Conservation (phyloP, 2,888 invertebrate species). For the Eristalis pertinax region DNA sequence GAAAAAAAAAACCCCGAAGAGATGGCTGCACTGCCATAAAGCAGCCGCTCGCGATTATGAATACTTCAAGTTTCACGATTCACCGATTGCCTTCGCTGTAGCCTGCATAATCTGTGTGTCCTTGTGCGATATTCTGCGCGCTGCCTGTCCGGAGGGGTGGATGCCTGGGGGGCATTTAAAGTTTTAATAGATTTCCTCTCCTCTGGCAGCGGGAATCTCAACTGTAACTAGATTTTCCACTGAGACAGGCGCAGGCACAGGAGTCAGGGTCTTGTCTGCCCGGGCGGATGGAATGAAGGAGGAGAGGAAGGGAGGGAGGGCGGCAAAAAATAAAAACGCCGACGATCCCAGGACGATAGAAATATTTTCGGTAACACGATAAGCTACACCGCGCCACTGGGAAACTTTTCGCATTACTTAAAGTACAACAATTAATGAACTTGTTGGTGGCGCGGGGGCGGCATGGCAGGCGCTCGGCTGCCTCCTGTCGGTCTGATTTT, state of each 20-base stretch:
- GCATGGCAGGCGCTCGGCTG: not conserved
- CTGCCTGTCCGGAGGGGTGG: not conserved
- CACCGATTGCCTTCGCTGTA: slow-evolving; percentile 34
- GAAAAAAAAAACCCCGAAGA: not conserved
- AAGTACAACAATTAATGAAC: slow-evolving; percentile 59
- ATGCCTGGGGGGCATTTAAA: slow-evolving; percentile 10
- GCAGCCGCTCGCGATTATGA: slow-evolving; percentile 47
- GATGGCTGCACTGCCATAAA: slow-evolving; percentile 13
- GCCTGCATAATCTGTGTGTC: slow-evolving; percentile 14
- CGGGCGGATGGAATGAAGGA: not conserved
- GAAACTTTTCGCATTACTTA: slow-evolving; percentile 52
- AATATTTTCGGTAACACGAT: slow-evolving; percentile 38
- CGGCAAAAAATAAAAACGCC: not conserved
- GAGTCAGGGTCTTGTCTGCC: not conserved
- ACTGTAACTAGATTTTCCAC: slow-evolving; percentile 22
- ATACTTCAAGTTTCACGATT: slow-evolving; percentile 52
- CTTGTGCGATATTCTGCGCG: not conserved
- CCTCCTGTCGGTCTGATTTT: slow-evolving; percentile 6
- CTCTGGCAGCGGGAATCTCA: slow-evolving; percentile 15
- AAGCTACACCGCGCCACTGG: slow-evolving; percentile 13
- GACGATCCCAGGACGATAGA: not conserved
- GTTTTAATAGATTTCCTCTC: slow-evolving; percentile 48
- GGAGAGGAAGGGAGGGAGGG: no score
- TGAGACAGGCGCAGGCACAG: not conserved
- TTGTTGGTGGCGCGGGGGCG: not conserved